These are phyloP conservation scores for Boloria euphrosyne DNA, from an alignment of 2,888 invertebrate genomes.

Conservation along the genomic window DNA sequence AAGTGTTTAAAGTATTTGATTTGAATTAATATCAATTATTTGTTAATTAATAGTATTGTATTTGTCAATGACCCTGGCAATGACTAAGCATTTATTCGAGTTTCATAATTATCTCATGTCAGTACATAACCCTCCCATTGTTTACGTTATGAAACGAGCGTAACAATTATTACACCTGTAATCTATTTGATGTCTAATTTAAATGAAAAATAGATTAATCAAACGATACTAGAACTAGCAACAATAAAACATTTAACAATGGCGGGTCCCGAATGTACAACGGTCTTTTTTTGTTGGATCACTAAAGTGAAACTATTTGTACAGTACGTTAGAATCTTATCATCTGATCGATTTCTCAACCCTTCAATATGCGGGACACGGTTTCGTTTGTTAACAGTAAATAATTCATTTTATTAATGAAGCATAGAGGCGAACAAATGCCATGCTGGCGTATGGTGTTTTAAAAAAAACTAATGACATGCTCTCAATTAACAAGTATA, in stretches of 20 bases:
- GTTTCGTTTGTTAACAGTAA: conserved; percentile 60
- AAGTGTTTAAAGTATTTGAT: too few species aligned
- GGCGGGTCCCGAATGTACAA: conserved; percentile 71
- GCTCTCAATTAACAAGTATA: background rate
- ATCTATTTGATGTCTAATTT: conserved; percentile 72
- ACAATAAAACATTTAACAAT: conserved; percentile 74
- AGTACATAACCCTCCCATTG: conserved; percentile 46
- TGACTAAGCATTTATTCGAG: conserved; percentile 17
- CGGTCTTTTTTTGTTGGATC: conserved; percentile 62
- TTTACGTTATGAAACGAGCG: conserved; percentile 64
- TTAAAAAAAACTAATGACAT: background rate
- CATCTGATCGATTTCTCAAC: conserved; percentile 72
- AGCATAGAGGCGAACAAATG: conserved; percentile 14
- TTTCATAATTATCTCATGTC: conserved; percentile 36
- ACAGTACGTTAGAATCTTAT: conserved; percentile 68
- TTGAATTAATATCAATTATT: conserved; percentile 7
- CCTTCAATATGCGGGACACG: conserved; percentile 73
- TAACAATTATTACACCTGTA: conserved; percentile 67
- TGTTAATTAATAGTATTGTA: conserved; percentile 8
- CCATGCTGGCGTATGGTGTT: background rate
- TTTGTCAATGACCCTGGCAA: conserved; percentile 8
- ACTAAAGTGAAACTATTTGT: conserved; percentile 74
- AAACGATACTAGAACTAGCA: conserved; percentile 70
- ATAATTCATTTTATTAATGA: conserved; percentile 33
- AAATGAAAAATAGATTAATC: conserved; percentile 75